Percentiles rank a stretch among this genome's conserved stretches.
Conservation (phyloP, 2,888 invertebrate genomes). For the Tanypteryx hageni region DNA sequence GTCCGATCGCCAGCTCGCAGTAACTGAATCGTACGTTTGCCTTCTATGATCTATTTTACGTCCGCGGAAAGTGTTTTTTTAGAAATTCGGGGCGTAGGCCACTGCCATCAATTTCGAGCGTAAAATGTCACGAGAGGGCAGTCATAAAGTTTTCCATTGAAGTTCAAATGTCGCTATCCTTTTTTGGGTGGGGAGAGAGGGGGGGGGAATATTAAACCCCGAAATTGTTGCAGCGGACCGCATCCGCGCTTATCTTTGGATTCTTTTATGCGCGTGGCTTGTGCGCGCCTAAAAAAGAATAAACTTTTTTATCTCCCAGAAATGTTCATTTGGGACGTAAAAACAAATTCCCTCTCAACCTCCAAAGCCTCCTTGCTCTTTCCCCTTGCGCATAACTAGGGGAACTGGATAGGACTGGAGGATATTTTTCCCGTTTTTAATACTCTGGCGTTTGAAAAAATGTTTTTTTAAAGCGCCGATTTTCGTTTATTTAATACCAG, state of each 20-base stretch:
- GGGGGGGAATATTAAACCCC: not conserved
- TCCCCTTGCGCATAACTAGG: too few species aligned
- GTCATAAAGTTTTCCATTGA: conserved; percentile 32
- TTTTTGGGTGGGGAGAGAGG: not conserved
- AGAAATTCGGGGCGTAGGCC: not conserved
- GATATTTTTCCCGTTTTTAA: too few species aligned
- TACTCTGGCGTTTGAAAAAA: too few species aligned
- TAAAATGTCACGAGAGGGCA: conserved; percentile 18
- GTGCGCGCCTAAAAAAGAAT: conserved; percentile 1
- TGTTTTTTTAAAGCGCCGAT: too few species aligned
- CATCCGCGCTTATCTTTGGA: conserved; percentile 43
- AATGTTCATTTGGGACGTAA: conserved; percentile 31
- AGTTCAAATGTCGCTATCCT: conserved; percentile 49
- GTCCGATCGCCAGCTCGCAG: not conserved
- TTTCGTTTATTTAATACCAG: too few species aligned
- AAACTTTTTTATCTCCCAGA: not conserved
- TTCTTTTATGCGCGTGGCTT: conserved; percentile 45
- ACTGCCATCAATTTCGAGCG: conserved; percentile 47
- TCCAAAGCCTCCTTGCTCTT: too few species aligned
- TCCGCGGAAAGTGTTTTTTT: not conserved
- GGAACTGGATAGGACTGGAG: too few species aligned
- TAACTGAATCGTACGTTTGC: conserved; percentile 9
- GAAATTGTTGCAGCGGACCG: conserved; percentile 33
- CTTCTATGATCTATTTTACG: conserved; percentile 14
- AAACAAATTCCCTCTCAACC: conserved; percentile 3